Conservation (phyloP, 2,113 vertebrate genomes). For the Pithys albifrons region DNA sequence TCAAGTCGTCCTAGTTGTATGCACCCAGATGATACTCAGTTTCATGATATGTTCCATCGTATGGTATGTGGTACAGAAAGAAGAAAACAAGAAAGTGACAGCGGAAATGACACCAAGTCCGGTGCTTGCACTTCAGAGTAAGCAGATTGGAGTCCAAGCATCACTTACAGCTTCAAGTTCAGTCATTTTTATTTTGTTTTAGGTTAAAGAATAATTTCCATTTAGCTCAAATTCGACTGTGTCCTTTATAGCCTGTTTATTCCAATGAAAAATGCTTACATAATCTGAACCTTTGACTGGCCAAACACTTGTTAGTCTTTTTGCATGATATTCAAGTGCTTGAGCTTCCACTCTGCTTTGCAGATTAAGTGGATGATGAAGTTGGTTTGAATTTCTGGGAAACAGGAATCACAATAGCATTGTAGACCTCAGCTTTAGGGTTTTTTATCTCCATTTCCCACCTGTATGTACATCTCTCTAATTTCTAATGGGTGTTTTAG, state of each 20-base stretch:
- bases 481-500: not conserved
- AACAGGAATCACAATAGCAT: not conserved
- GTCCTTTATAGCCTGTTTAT: not conserved
- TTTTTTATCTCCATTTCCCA: not conserved
- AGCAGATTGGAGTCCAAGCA: conserved; percentile 9
- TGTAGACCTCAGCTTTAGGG: not conserved
- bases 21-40: conserved; percentile 52
- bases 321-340: not conserved
- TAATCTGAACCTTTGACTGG: not conserved
- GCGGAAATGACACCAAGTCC: conserved; percentile 15
- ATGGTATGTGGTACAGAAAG: conserved; percentile 39
- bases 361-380: conserved; percentile 54
- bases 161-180: not conserved
- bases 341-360: conserved; percentile 28
- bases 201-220: not conserved
- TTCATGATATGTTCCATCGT: conserved; percentile 23
- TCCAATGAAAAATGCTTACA: not conserved
- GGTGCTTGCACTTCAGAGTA: conserved; percentile 41
- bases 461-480: not conserved
- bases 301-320: not conserved
- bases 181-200: not conserved
- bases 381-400: conserved; percentile 8
- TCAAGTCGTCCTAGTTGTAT: conserved; percentile 41
- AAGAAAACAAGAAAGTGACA: conserved; percentile 52
- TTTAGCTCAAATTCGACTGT: not conserved